Conservation (phyloP, 2,113 vertebrate species). For the Heteronetta atricapilla region DNA sequence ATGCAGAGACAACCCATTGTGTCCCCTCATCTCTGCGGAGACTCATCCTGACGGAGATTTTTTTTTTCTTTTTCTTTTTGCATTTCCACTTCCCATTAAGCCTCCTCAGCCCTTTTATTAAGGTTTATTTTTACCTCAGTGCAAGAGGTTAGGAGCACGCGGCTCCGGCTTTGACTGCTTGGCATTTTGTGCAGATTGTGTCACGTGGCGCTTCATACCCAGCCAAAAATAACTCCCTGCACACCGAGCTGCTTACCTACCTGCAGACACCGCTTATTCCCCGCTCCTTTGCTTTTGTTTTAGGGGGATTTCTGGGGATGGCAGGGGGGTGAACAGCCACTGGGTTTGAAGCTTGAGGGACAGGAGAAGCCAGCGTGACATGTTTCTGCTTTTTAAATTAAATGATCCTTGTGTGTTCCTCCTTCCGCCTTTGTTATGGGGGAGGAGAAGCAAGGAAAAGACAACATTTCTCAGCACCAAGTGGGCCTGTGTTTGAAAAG, state of each 20-base stretch:
- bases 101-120: slow-evolving; percentile 39
- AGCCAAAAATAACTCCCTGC: slow-evolving; percentile 38
- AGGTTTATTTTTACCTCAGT: slow-evolving; percentile 62
- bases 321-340: not conserved
- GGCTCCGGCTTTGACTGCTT: slow-evolving; percentile 36
- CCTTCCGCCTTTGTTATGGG: not conserved
- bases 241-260: not conserved
- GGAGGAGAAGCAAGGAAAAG: not conserved
- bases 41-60: not conserved
- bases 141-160: slow-evolving; percentile 11
- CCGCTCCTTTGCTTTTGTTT: not conserved
- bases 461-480: not conserved
- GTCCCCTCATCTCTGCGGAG: rapidly evolving
- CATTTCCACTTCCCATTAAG: slow-evolving; percentile 42
- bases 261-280: not conserved
- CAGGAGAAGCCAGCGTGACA: not conserved
- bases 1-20: not conserved
- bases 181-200: slow-evolving; percentile 52
- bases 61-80: not conserved
- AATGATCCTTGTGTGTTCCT: not conserved
- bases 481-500: not conserved
- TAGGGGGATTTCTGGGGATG: not conserved
- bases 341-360: not conserved
- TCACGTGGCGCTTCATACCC: not conserved
- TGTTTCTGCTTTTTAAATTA: not conserved